phyloP scores from a whole-genome alignment of 2,797 vertebrate genomes.

The Euphonia xanthogaster region DNA sequence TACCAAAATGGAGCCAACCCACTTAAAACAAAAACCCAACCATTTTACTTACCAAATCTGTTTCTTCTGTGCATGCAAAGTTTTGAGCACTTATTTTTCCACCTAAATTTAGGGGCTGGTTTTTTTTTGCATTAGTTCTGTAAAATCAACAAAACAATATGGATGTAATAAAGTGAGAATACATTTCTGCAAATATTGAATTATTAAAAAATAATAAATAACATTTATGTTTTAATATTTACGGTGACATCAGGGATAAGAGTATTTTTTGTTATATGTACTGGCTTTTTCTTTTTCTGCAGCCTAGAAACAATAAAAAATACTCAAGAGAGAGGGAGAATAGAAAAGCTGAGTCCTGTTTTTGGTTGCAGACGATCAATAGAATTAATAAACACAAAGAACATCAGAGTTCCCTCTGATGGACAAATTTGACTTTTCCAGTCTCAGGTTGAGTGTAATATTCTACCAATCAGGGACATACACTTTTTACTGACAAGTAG shows the following conservation, averaged over 20 bases:
- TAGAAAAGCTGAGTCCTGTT: background rate
- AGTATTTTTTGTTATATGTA: background rate
- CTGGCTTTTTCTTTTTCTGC: background rate
- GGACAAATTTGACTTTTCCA: background rate
- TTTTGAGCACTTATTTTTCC: constrained; percentile 35
- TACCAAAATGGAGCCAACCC: constrained; percentile 35
- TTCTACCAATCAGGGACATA: background rate
- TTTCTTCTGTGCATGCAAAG: constrained; percentile 29
- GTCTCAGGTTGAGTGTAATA: background rate
- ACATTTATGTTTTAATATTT: background rate
- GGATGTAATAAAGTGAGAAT: background rate
- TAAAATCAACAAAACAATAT: constrained; percentile 3
- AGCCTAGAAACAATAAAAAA: background rate
- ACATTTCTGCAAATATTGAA: background rate
- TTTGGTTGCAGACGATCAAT: background rate
- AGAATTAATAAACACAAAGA: background rate
- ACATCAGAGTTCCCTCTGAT: background rate
- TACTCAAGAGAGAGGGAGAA: background rate
- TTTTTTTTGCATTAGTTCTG: background rate
- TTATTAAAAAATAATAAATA: background rate
- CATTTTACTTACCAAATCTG: constrained; percentile 41
- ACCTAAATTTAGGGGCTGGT: background rate
- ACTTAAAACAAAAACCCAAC: constrained; percentile 37
- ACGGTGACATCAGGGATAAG: background rate
- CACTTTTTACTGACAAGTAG: background rate